A percentile compares a stretch with the other conserved stretches of the same genome.
phyloP scores from a whole-genome alignment of 2,888 invertebrate species.

The Drosophila yooni region DNA sequence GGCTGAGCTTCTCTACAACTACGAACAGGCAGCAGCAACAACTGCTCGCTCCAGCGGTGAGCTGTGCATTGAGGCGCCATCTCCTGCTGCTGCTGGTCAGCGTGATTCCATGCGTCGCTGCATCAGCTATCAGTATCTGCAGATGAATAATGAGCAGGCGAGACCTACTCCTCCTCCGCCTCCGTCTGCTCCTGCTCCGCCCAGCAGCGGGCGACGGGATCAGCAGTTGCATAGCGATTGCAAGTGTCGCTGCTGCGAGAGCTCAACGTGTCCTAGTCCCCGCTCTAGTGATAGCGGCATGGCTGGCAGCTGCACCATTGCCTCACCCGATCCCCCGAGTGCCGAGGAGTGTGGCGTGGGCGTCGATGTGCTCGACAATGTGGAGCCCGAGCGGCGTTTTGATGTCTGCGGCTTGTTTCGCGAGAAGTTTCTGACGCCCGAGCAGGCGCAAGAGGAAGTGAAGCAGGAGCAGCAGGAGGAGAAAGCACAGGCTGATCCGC shows the following conservation, averaged over 20 bases:
- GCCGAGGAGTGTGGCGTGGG: constrained; percentile 56
- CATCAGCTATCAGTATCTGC: constrained; percentile 86
- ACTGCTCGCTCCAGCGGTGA: constrained; percentile 67
- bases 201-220: constrained; percentile 15
- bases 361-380: constrained; percentile 58
- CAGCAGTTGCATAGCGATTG: constrained; percentile 50
- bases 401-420: constrained; percentile 84
- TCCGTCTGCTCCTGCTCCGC: constrained; percentile 6
- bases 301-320: constrained; percentile 92
- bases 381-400: constrained; percentile 77
- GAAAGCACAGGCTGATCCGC: background rate
- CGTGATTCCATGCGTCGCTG: constrained; percentile 85
- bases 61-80: constrained; percentile 62
- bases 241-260: constrained; percentile 87
- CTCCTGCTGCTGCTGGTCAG: constrained; percentile 2
- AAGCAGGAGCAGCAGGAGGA: constrained; percentile 12
- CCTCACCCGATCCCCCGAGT: constrained; percentile 88
- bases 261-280: constrained; percentile 89
- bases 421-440: constrained; percentile 82
- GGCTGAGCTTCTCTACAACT: constrained; percentile 86
- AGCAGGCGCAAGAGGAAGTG: constrained; percentile 62
- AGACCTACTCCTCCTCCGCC: constrained; percentile 24
- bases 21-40: constrained; percentile 85
- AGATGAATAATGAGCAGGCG: constrained; percentile 69
- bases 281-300: constrained; percentile 92